phyloP scores from a whole-genome alignment of 1,140 invertebrate species.

The Dendroctonus ponderosae region DNA sequence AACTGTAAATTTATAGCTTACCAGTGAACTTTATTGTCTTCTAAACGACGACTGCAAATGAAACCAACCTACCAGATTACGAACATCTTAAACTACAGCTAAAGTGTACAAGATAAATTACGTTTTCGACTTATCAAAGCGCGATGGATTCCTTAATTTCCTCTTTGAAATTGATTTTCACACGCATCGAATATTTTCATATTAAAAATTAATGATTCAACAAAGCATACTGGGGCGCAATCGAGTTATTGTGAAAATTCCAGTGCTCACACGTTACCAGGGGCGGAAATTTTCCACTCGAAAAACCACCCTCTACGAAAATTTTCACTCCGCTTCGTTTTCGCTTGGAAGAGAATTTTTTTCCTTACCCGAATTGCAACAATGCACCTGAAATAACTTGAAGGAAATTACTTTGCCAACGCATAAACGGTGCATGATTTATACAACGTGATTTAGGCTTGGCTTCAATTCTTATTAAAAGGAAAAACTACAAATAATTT shows the following conservation, averaged over 20 bases:
- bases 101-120: no score
- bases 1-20: no score
- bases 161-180: conserved; percentile 11
- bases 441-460: no score
- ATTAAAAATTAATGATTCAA: conserved; percentile 32
- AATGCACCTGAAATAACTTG: conserved; percentile 1
- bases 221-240: conserved; percentile 22
- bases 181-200: conserved; percentile 20
- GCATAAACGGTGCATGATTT: no score
- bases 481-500: no score
- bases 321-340: conserved; percentile 25
- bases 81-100: no score
- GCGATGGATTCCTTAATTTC: conserved; percentile 12
- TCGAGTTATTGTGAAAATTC: conserved; percentile 31
- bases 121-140: conserved; percentile 6
- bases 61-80: no score
- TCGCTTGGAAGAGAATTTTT: conserved; percentile 10
- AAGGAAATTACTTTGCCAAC: no score
- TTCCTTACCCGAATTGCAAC: conserved; percentile 1
- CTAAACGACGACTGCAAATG: no score
- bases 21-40: no score
- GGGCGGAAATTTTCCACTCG: conserved; percentile 27
- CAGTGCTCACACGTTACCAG: conserved; percentile 15
- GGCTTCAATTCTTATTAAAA: no score
- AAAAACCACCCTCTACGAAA: conserved; percentile 21